Percentiles rank a stretch among this genome's conserved stretches.
Evolutionary conservation across 2,113 vertebrate genomes (phyloP).

Genomic region (Rhinoderma darwinii): DNA sequence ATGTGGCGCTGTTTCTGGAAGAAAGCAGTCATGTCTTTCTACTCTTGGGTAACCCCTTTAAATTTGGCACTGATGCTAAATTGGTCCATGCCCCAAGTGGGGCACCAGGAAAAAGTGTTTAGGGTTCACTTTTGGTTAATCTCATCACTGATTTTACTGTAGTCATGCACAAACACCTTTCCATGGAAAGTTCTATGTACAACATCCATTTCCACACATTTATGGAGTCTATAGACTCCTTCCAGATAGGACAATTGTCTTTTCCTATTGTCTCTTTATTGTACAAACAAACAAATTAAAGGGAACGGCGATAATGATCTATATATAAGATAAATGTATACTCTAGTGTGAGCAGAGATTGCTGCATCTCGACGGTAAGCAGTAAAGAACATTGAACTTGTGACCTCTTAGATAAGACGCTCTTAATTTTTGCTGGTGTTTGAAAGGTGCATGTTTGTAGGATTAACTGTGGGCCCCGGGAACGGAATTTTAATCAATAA

Average conservation of each 20-base stretch:
- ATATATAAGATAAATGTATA: neutral
- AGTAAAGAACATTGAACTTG: conserved; percentile 39
- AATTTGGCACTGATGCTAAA: no score
- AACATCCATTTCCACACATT: no score
- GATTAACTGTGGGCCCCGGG: conserved; percentile 17
- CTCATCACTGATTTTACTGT: no score
- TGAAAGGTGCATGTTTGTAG: conserved; percentile 42
- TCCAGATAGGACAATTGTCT: neutral
- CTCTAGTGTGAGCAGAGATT: neutral
- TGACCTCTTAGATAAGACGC: conserved; percentile 47
- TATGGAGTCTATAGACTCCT: neutral
- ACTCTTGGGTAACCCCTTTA: no score
- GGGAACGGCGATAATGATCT: neutral
- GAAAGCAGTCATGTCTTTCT: no score
- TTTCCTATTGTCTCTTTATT: neutral
- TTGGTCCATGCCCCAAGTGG: no score
- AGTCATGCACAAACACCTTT: no score
- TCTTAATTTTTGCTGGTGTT: conserved; percentile 45
- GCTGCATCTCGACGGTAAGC: neutral
- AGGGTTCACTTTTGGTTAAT: no score
- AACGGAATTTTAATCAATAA: conserved; percentile 49
- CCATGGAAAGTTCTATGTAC: no score
- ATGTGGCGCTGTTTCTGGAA: no score
- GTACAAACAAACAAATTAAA: neutral
- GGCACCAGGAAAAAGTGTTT: no score